Conservation (phyloP, 2,888 invertebrate species). For the Leucoma salicis region DNA sequence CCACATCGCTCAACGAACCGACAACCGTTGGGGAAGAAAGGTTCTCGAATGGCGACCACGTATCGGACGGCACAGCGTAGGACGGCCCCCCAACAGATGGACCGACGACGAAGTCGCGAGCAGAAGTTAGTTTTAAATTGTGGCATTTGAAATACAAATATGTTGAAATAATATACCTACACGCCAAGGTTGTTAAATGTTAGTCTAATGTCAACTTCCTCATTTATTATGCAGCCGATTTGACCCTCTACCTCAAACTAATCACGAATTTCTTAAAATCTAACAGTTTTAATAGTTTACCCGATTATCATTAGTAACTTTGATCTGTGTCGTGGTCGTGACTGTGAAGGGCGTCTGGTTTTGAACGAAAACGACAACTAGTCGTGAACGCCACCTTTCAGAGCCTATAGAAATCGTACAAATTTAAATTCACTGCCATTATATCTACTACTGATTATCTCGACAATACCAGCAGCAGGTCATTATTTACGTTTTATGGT, state of each 20-base stretch:
- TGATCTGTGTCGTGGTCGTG: slow-evolving; percentile 46
- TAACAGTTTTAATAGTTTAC: slow-evolving; percentile 5
- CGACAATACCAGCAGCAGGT: slow-evolving; percentile 18
- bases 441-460: slow-evolving; percentile 24
- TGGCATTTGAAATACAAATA: no score
- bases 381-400: slow-evolving; percentile 34
- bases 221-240: slow-evolving; percentile 13
- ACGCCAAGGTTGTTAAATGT: slow-evolving; percentile 17
- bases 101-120: no score
- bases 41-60: no score
- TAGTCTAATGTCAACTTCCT: slow-evolving; percentile 26
- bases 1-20: no score
- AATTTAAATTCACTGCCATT: slow-evolving; percentile 15
- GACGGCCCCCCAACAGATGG: no score
- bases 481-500: slow-evolving; percentile 15
- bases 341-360: slow-evolving; percentile 52
- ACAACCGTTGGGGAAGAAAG: no score
- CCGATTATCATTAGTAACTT: slow-evolving; percentile 18
- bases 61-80: no score
- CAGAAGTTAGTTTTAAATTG: no score
- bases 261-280: slow-evolving; percentile 13
- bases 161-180: no score
- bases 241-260: slow-evolving; percentile 17
- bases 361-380: slow-evolving; percentile 49
- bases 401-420: slow-evolving; percentile 22